These are phyloP conservation scores for Sinotaia quadrata DNA, from an alignment of 2,888 invertebrate genomes.

Conservation along the genomic window DNA sequence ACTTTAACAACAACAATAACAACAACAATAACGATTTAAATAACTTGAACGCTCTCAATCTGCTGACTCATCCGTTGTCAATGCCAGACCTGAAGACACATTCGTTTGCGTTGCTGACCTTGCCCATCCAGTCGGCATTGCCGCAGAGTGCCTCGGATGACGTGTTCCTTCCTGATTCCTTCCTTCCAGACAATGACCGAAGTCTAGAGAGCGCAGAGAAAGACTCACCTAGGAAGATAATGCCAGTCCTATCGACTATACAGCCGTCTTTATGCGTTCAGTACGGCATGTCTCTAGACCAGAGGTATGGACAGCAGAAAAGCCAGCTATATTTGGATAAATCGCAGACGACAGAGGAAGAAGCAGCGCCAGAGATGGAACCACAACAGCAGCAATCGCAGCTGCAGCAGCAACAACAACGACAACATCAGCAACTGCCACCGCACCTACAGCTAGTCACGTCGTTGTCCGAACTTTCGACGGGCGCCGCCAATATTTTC, in stretches of 20 bases:
- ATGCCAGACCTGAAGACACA: not conserved
- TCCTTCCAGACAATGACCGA: no score
- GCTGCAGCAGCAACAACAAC: slow-evolving; percentile 12
- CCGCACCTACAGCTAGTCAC: not conserved
- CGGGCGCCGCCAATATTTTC: not conserved
- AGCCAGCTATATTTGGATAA: no score
- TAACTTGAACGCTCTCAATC: not conserved
- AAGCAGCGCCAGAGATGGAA: not conserved
- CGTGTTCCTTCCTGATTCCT: slow-evolving; percentile 14
- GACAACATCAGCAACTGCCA: slow-evolving; percentile 7
- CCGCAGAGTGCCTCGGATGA: slow-evolving; percentile 1
- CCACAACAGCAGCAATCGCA: slow-evolving; percentile 10
- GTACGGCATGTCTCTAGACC: no score
- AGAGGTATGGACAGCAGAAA: no score
- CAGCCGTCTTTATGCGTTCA: no score
- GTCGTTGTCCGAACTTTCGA: not conserved
- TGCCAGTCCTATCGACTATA: no score
- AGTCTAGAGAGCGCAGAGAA: no score
- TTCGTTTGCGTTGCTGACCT: slow-evolving; percentile 16
- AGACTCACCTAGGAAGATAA: no score
- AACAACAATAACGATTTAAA: slow-evolving; percentile 12
- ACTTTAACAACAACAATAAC: slow-evolving; percentile 13
- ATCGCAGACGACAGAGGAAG: no score
- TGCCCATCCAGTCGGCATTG: slow-evolving; percentile 9
- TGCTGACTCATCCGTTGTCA: not conserved